Evolutionary conservation across 2,113 vertebrate species (phyloP).

Genomic region (Psephotus haematonotus): DNA sequence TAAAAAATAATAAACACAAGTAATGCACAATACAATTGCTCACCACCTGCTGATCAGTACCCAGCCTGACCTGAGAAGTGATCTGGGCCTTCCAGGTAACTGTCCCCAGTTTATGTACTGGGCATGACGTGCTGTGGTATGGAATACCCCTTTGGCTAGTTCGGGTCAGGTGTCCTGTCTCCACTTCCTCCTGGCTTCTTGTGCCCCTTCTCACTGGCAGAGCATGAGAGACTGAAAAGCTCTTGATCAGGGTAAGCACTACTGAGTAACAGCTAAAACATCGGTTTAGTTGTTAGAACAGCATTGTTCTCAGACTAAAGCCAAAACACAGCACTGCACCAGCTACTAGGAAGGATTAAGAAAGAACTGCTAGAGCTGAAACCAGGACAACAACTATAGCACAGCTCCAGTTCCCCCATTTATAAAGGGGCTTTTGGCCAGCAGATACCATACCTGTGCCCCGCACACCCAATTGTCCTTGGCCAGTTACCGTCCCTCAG

Average conservation of each 20-base stretch:
- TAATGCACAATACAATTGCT: neutral
- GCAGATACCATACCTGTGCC: fast-evolving
- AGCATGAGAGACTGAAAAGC: neutral
- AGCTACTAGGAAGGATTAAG: neutral
- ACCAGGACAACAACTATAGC: neutral
- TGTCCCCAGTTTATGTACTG: neutral
- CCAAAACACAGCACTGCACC: neutral
- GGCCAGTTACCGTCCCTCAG: neutral
- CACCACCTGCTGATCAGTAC: neutral
- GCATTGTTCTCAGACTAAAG: neutral
- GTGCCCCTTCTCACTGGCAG: neutral
- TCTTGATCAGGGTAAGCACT: neutral
- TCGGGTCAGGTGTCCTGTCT: neutral
- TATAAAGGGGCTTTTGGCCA: neutral
- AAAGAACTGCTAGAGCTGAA: neutral
- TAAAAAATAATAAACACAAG: neutral
- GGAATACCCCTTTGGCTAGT: neutral
- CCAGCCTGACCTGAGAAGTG: neutral
- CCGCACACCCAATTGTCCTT: neutral
- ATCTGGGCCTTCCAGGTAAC: neutral
- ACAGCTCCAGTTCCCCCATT: neutral
- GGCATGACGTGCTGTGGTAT: neutral
- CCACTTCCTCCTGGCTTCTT: neutral
- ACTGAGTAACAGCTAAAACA: neutral
- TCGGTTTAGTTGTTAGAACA: neutral